Evolutionary conservation across 2,113 vertebrate species (phyloP).

Genomic region (Synodontis membranacea): DNA sequence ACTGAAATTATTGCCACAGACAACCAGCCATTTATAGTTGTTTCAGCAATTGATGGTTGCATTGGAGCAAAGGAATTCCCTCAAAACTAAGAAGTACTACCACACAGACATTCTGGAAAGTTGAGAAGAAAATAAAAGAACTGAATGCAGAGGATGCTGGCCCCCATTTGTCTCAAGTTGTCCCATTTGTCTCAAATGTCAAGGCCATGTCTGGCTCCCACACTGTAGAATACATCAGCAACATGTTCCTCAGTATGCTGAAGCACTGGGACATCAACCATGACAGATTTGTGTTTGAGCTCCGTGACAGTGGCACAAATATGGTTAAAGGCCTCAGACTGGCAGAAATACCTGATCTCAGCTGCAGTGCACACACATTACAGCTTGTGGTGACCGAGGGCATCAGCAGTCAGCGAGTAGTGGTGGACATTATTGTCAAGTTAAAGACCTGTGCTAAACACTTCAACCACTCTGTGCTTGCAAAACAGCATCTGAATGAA

Average conservation of each 20-base stretch:
- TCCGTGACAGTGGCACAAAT: slow-evolving; percentile 38
- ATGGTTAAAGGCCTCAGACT: slow-evolving; percentile 34
- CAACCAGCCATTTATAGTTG: too few relatives aligned
- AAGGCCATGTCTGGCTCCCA: slow-evolving; percentile 35
- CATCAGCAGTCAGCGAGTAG: slow-evolving; percentile 28
- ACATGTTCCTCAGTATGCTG: slow-evolving; percentile 10
- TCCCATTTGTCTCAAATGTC: slow-evolving; percentile 38
- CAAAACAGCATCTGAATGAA: slow-evolving; percentile 24
- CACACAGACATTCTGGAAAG: too few relatives aligned
- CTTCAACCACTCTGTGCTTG: slow-evolving; percentile 33
- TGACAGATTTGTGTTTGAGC: slow-evolving; percentile 15
- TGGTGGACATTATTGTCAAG: slow-evolving; percentile 7
- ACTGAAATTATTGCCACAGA: too few relatives aligned
- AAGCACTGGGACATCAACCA: not conserved
- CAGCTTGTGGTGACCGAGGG: slow-evolving; percentile 46
- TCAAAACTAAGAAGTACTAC: too few relatives aligned
- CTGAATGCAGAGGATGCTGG: not conserved
- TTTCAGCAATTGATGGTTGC: too few relatives aligned
- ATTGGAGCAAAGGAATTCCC: too few relatives aligned
- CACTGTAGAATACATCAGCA: slow-evolving; percentile 5
- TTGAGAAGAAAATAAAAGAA: too few relatives aligned
- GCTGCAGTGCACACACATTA: slow-evolving; percentile 33
- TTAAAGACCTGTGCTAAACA: slow-evolving; percentile 26
- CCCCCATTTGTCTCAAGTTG: slow-evolving; percentile 7
- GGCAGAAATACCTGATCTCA: not conserved